Conservation (phyloP, 2,888 invertebrate genomes). For the Meliscaeva auricollis region DNA sequence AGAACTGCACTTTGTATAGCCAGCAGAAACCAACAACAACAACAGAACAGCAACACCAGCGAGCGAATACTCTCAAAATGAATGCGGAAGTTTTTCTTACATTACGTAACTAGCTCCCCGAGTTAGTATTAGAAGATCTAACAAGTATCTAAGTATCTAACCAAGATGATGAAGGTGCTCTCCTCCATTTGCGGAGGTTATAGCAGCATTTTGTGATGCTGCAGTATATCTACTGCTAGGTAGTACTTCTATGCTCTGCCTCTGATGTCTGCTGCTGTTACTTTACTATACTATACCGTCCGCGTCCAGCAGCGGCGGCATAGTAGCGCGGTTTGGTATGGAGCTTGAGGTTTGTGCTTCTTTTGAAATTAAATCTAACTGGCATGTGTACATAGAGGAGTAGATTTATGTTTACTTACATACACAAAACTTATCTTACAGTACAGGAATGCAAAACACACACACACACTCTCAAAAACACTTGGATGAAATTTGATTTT, state of each 20-base stretch:
- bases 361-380: constrained; percentile 76
- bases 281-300: constrained; percentile 18
- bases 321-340: constrained; percentile 61
- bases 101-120: constrained; percentile 82
- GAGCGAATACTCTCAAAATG: constrained; percentile 83
- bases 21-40: constrained; percentile 66
- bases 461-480: constrained; percentile 9
- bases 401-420: constrained; percentile 55
- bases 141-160: constrained; percentile 76
- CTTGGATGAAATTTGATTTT: constrained; percentile 62
- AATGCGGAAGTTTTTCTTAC: constrained; percentile 84
- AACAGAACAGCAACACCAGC: constrained; percentile 63
- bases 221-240: constrained; percentile 25
- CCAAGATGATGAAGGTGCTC: constrained; percentile 72
- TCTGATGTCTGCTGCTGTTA: constrained; percentile 1
- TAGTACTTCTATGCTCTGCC: too few relatives aligned
- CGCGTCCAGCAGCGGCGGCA: constrained; percentile 40
- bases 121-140: constrained; percentile 77
- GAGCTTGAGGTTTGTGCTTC: constrained; percentile 73
- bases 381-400: constrained; percentile 71
- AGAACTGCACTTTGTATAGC: constrained; percentile 9
- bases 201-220: constrained; percentile 52
- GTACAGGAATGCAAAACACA: constrained; percentile 69
- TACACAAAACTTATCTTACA: constrained; percentile 61
- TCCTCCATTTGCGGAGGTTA: constrained; percentile 67